phyloP scores from a whole-genome alignment of 2,113 vertebrate species.

The Anguilla rostrata region DNA sequence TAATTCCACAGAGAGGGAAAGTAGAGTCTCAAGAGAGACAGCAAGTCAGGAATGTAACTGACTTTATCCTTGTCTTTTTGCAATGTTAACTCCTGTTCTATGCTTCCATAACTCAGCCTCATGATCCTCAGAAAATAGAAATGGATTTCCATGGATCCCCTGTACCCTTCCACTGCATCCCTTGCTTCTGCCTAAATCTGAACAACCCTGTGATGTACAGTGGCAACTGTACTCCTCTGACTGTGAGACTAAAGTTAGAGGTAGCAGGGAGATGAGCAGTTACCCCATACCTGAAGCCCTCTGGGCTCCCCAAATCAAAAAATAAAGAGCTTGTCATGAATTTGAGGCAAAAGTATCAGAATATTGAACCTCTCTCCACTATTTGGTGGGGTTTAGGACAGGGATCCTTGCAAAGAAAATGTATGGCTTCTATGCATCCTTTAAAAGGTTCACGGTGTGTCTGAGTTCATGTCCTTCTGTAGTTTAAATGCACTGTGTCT shows the following conservation, averaged over 20 bases:
- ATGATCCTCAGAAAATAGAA: constrained; percentile 5
- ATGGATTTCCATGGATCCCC: neutral
- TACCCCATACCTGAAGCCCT: neutral
- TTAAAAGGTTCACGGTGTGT: neutral
- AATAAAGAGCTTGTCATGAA: too few species aligned
- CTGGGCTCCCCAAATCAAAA: neutral
- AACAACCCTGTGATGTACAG: neutral
- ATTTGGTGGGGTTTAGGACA: too few species aligned
- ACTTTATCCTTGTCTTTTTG: neutral
- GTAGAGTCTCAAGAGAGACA: too few species aligned
- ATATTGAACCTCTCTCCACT: too few species aligned
- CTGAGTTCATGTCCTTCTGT: too few species aligned
- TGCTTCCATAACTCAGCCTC: neutral
- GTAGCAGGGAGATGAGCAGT: neutral
- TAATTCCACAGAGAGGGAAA: too few species aligned
- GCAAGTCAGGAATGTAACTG: too few species aligned
- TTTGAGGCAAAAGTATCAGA: too few species aligned
- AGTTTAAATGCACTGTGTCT: too few species aligned
- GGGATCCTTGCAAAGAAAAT: neutral
- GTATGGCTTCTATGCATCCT: neutral
- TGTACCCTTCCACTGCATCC: neutral
- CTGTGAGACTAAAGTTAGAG: neutral
- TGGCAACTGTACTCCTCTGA: neutral
- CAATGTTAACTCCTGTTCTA: constrained; percentile 14
- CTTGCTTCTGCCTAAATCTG: neutral